Conservation (phyloP, 1,140 invertebrate species). For the Xylocopa sonorina region DNA sequence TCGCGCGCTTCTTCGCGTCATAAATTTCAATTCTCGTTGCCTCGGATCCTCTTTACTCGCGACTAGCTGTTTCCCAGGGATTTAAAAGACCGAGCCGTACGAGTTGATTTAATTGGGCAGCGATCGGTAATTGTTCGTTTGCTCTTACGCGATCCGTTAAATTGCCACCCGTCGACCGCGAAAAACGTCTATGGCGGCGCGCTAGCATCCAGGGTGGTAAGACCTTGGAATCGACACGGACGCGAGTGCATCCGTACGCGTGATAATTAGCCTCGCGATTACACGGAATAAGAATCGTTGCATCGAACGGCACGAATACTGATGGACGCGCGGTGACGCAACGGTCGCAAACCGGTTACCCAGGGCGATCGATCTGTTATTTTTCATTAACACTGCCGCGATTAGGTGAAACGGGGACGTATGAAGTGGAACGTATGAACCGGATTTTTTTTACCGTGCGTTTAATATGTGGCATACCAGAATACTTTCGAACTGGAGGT, state of each 20-base stretch:
- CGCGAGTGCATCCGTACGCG: neutral
- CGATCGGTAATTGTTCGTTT: neutral
- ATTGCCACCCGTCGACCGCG: neutral
- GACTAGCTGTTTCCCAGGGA: neutral
- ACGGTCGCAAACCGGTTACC: neutral
- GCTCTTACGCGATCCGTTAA: neutral
- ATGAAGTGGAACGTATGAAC: neutral
- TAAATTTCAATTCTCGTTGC: neutral
- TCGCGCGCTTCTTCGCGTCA: neutral
- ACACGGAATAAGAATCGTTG: constrained; percentile 18
- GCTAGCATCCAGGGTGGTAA: neutral
- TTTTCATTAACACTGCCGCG: constrained; percentile 9
- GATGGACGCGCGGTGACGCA: neutral
- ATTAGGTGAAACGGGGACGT: neutral
- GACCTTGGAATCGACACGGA: neutral
- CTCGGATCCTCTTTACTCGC: neutral
- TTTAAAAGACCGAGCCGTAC: neutral
- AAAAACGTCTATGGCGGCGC: neutral
- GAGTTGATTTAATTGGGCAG: constrained; percentile 8
- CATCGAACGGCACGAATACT: constrained; percentile 17
- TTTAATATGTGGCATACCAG: neutral
- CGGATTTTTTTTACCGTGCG: neutral
- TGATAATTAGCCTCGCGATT: constrained; percentile 28
- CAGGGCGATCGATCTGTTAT: neutral
- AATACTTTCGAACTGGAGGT: neutral